phyloP scores from a whole-genome alignment of 2,113 vertebrate species.

The Diadophis punctatus region DNA sequence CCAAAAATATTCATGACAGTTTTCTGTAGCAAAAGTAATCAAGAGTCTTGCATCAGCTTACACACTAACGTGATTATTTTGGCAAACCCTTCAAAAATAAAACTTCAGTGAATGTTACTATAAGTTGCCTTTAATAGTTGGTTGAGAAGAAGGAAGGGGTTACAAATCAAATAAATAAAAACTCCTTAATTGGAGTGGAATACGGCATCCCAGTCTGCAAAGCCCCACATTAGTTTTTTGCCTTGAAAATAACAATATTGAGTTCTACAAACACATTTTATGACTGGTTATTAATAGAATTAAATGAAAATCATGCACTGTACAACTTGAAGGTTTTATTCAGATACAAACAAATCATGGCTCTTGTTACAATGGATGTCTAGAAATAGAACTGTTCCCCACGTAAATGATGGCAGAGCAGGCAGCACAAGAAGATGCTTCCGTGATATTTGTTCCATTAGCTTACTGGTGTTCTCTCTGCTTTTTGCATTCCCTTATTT shows the following conservation, averaged over 20 bases:
- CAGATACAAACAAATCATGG: constrained; percentile 14
- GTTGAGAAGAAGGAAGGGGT: neutral
- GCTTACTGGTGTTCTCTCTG: neutral
- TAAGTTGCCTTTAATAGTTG: neutral
- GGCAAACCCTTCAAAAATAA: neutral
- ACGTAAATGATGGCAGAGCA: neutral
- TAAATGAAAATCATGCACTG: neutral
- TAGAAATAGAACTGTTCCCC: neutral
- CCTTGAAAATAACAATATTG: neutral
- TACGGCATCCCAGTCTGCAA: neutral
- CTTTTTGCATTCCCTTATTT: neutral
- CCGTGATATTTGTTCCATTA: neutral
- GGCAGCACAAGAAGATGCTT: neutral
- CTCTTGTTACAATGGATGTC: neutral
- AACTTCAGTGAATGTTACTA: neutral
- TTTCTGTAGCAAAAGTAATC: neutral
- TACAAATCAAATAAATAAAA: neutral
- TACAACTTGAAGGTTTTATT: constrained; percentile 5
- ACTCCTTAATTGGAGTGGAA: neutral
- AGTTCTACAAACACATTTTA: neutral
- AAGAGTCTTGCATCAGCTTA: neutral
- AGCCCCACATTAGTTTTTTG: neutral
- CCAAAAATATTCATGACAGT: neutral
- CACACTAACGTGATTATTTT: neutral
- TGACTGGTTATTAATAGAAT: neutral